phyloP scores from a whole-genome alignment of 2,797 vertebrate species.

The Peromyscus melanophrys region DNA sequence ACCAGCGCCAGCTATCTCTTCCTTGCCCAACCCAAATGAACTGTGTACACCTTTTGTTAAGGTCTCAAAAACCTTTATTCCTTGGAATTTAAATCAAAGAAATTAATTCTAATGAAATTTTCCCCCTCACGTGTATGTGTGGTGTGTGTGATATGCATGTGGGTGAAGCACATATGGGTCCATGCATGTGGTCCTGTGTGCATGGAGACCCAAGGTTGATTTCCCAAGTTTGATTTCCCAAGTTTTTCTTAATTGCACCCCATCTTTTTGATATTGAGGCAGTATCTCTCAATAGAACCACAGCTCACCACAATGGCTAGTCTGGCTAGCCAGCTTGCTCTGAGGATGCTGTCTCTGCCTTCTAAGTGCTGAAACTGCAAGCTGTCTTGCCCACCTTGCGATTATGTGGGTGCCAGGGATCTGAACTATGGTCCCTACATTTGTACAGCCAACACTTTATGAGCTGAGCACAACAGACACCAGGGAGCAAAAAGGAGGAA shows the following conservation, averaged over 20 bases:
- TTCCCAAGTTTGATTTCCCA: background rate
- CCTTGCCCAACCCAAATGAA: background rate
- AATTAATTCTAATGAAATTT: background rate
- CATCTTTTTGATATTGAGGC: background rate
- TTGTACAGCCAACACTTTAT: background rate
- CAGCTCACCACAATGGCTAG: background rate
- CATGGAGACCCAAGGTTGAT: background rate
- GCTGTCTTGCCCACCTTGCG: background rate
- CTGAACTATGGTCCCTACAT: background rate
- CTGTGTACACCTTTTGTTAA: background rate
- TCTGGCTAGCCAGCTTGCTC: background rate
- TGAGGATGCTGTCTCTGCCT: background rate
- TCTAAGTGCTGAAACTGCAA: background rate
- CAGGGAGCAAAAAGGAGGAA: background rate
- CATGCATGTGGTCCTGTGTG: background rate
- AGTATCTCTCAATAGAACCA: background rate
- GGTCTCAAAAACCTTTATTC: background rate
- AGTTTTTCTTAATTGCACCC: background rate
- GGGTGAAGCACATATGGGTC: no score
- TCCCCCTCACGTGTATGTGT: background rate
- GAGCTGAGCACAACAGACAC: background rate
- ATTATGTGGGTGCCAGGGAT: background rate
- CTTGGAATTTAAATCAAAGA: conserved; percentile 50
- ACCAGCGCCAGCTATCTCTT: background rate
- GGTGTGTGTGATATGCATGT: background rate